Evolutionary conservation across 2,888 invertebrate species (phyloP).

Genomic region (Caenorhabditis auriculariae): DNA sequence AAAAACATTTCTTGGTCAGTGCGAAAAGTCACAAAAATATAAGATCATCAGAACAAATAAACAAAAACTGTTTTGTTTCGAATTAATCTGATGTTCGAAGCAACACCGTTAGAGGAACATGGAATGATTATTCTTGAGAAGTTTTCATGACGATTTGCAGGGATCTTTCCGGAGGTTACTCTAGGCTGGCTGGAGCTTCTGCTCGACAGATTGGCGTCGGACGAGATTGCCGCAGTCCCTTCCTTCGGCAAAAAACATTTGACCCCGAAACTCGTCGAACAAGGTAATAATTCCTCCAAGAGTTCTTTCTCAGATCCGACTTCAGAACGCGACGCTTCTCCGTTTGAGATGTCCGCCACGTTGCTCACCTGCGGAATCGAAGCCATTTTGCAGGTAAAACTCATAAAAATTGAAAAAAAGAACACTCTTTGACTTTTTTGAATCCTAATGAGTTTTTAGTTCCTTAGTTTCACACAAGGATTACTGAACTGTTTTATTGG

Average conservation of each 20-base stretch:
- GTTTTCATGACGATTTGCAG: slow-evolving; percentile 8
- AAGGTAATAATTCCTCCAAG: not conserved
- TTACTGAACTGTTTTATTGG: slow-evolving; percentile 11
- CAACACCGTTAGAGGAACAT: too few relatives aligned
- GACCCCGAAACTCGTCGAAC: slow-evolving; percentile 4
- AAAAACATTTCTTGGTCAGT: too few relatives aligned
- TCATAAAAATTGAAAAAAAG: not conserved
- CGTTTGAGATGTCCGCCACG: slow-evolving; percentile 13
- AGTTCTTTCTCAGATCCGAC: not conserved
- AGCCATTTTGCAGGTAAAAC: slow-evolving; percentile 15
- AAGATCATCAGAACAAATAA: too few relatives aligned
- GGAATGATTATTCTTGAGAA: too few relatives aligned
- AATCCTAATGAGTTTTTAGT: not conserved
- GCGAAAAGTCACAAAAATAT: too few relatives aligned
- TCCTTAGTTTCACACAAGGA: too few relatives aligned
- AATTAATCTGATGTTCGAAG: too few relatives aligned
- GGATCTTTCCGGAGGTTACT: slow-evolving; percentile 2
- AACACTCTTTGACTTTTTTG: not conserved
- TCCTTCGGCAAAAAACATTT: slow-evolving; percentile 3
- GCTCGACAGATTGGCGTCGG: slow-evolving; percentile 1
- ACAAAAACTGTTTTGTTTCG: too few relatives aligned
- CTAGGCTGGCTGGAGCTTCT: slow-evolving; percentile 7
- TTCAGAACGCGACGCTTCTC: slow-evolving; percentile 1
- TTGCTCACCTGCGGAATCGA: slow-evolving; percentile 17
- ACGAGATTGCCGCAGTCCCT: not conserved